Percentiles rank a stretch among this genome's conserved stretches.
phyloP scores from a whole-genome alignment of 2,113 vertebrate genomes.

The Etia nguti region DNA sequence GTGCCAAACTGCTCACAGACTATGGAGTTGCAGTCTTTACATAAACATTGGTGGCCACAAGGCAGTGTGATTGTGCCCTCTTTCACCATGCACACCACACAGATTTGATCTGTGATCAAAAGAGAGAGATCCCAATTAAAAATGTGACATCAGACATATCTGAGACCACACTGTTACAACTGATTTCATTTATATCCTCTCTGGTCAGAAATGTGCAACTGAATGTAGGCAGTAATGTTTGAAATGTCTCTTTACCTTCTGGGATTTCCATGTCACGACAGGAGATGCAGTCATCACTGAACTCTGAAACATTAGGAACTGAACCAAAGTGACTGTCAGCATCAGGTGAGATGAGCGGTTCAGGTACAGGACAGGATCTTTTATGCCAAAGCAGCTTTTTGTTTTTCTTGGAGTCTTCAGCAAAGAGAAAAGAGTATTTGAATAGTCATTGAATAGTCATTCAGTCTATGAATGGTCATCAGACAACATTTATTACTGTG shows the following conservation, averaged over 20 bases:
- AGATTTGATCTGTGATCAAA: constrained; percentile 11
- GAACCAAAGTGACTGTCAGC: neutral
- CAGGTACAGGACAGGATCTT: constrained; percentile 55
- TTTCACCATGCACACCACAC: constrained; percentile 56
- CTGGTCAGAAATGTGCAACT: neutral
- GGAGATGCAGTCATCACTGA: neutral
- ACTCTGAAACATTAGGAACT: neutral
- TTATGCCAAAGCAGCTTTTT: neutral
- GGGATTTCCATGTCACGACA: neutral
- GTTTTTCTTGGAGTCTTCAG: constrained; percentile 62
- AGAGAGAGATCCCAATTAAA: neutral
- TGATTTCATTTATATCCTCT: neutral
- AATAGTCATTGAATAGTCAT: neutral
- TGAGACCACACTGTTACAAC: neutral
- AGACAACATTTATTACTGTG: constrained; percentile 6
- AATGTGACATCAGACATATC: neutral
- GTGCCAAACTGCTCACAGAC: constrained; percentile 37
- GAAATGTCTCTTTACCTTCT: neutral
- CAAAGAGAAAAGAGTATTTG: neutral
- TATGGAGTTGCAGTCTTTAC: neutral
- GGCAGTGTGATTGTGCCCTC: neutral
- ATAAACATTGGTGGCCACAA: neutral
- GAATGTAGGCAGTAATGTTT: neutral
- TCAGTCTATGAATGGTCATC: neutral
- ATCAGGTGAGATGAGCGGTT: neutral